Evolutionary conservation across 2,888 invertebrate species (phyloP), one percentile per base, ranked within the genome.

Genomic region (Drosophila rellima): DNA sequence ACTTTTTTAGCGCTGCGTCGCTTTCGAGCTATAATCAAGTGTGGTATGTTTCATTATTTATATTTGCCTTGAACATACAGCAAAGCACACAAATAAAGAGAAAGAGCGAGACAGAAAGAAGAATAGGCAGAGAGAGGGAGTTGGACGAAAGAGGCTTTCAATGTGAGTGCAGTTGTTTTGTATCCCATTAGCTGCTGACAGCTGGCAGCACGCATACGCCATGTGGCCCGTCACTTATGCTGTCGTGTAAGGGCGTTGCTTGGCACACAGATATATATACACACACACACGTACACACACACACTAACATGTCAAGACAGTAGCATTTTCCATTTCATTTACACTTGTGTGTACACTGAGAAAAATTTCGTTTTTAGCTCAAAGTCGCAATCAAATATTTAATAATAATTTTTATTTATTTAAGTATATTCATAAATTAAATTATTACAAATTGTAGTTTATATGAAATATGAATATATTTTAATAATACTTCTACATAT

Each of bases 11-110:
- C 71, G 61, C 26, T 52, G 68, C 68, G 61, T 60, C 57, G 64
- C 70, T 68, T 76, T 72, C 72, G 54, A 67, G 70, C 72, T 73
- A 76, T 78, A 83, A 83, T 83, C 86, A 85, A 76, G 72, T 71
- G 81, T 74, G 86, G 86, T 82, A 82, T 82, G 75, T 82, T 83
- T 78, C 78, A 85, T 83, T 85, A 80, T 80, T 73, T 78, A 78
- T 80, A 64, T 80, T 77, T 80, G 77, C 48, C 69, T 60, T 39
- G 35, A 62, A 62, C 35, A 56, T 18, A 29, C 29, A 56, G 11
- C 26, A 35, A 56, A 33, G 31, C 51, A 66, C 23, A 64, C 10
- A 23, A 4, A 11, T 5, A 13, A 20, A 20, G 44, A 15, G 61
- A 18, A n/a, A 17, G 33, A 15, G 35, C n/a, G 17, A 11, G 33